phyloP scores from a whole-genome alignment of 2,113 vertebrate species.

The Brachypteracias leptosomus region DNA sequence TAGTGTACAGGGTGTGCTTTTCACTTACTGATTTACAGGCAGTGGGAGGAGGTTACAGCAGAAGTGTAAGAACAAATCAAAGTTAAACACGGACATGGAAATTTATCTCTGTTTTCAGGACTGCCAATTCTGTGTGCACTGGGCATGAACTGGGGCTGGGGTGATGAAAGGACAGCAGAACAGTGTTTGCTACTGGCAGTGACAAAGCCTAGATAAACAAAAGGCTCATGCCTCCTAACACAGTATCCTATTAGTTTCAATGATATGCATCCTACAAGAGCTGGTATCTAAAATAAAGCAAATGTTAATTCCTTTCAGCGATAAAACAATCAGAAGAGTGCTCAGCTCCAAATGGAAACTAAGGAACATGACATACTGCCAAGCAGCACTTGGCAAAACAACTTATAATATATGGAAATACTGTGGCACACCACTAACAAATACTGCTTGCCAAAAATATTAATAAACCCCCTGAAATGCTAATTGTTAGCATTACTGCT shows the following conservation, averaged over 20 bases:
- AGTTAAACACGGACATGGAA: slow-evolving; percentile 2
- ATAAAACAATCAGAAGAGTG: neutral
- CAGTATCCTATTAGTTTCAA: neutral
- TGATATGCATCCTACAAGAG: neutral
- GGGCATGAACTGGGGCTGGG: neutral
- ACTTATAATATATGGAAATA: neutral
- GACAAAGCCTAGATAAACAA: neutral
- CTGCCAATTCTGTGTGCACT: neutral
- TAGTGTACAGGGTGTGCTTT: neutral
- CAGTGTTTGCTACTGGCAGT: neutral
- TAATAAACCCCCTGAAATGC: neutral
- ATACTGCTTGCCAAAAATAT: neutral
- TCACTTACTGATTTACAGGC: slow-evolving; percentile 4
- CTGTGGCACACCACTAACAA: neutral
- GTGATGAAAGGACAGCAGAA: neutral
- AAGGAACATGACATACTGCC: slow-evolving; percentile 40
- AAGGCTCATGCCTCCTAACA: neutral
- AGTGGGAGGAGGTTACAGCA: neutral
- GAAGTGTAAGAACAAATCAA: slow-evolving; percentile 35
- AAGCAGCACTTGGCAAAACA: slow-evolving; percentile 31
- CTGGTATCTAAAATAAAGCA: neutral
- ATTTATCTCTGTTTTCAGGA: neutral
- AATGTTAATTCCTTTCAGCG: neutral
- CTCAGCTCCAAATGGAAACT: neutral
- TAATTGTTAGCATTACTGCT: neutral